Evolutionary conservation across 2,888 invertebrate genomes (phyloP).

Genomic region (Anagyrus pseudococci): DNA sequence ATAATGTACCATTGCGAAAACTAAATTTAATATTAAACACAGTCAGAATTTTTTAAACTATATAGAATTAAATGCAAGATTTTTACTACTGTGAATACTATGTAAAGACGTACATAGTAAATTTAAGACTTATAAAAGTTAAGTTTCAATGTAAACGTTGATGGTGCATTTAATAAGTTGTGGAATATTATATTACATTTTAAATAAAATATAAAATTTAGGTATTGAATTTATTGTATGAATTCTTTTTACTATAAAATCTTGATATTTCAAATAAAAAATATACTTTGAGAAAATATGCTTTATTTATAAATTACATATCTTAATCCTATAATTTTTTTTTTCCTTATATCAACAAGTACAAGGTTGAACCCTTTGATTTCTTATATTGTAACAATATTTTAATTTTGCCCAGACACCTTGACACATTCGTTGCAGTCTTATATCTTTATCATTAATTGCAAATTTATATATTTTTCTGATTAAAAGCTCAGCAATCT

Average conservation of each 20-base stretch:
- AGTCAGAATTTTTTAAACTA: neutral
- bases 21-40: neutral
- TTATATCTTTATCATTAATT: constrained; percentile 66
- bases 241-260: constrained; percentile 32
- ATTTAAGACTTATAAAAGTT: constrained; percentile 17
- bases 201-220: constrained; percentile 17
- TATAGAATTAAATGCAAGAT: neutral
- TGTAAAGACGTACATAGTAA: constrained; percentile 16
- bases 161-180: constrained; percentile 27
- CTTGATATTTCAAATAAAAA: constrained; percentile 29
- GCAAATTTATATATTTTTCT: constrained; percentile 65
- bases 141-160: constrained; percentile 4
- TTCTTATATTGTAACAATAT: constrained; percentile 61
- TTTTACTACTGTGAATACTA: constrained; percentile 20
- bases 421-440: constrained; percentile 80
- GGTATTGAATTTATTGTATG: constrained; percentile 10
- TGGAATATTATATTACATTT: constrained; percentile 19
- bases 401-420: constrained; percentile 87
- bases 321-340: constrained; percentile 21
- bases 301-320: constrained; percentile 31
- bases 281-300: constrained; percentile 34
- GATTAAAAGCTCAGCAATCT: constrained; percentile 70
- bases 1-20: neutral
- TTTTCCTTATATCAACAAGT: constrained; percentile 13
- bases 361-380: neutral